Base-by-base conservation (phyloP, 1,140 invertebrate species). In the Drosophila bifasciata region DNA sequence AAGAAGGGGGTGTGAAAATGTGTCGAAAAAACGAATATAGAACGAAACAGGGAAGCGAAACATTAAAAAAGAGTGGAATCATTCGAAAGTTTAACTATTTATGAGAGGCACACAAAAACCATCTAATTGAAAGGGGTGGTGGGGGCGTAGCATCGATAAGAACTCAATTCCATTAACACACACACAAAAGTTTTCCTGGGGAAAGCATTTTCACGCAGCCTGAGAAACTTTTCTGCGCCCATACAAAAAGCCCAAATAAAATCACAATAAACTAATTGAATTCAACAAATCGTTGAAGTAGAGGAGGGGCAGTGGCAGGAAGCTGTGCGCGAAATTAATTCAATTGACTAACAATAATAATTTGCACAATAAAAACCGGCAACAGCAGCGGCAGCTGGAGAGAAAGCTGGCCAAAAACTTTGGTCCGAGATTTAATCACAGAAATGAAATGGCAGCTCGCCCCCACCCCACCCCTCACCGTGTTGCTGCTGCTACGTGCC, bases 321-420 rank as follows among this genome's bases (percentile, higher is more conserved):
- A 45, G 64, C 61, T 60, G 53, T 70, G 61, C 52, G 45, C 77
- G 57, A 79, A 81, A 88, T 86, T 88, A 86, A 86, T 88, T 86
- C 78, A 88, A 86, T 88, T 86, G 83, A 71, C 84, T 86, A 76
- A 83, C 75, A 86, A 88, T 86, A 86, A 86, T 86, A 86, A 88
- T 86, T 86, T 88, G 83, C 83, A 83, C 83, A 86, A 86, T 86
- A 86, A 86, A 83, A 86, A 81, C 64, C 11, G 64, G 69, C 74
- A 86, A 88, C 73, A 73, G 62, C 55, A 64, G 69, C 53, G 45
- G 60, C 50, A 43, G 32, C 36, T 13, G 51, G 66, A 41, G 25
- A 40, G 40, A 36, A 32, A 46, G 71, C n/a, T n/a, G n/a, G n/a
- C n/a, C 48, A 21, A 73, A 86, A 85, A 36, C 32, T 73, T 88